Conservation (phyloP, 2,888 invertebrate species). For the Dynastes tityus region DNA sequence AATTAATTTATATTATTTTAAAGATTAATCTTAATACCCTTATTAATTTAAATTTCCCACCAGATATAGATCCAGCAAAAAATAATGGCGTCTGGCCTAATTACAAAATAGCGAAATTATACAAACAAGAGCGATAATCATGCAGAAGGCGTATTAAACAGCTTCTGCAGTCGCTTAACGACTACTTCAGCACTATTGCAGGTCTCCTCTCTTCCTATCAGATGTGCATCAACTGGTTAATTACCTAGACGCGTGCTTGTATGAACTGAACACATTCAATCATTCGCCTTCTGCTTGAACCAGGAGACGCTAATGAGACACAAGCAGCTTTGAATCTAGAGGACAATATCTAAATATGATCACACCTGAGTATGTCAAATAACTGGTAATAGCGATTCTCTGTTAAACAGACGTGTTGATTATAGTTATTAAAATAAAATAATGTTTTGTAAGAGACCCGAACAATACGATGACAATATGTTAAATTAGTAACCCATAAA, state of each 20-base stretch:
- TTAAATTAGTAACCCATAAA: background rate
- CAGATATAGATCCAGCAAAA: background rate
- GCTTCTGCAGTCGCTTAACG: conserved; percentile 9
- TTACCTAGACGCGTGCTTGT: conserved; percentile 31
- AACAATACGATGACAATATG: background rate
- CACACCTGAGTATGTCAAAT: background rate
- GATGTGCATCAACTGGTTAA: conserved; percentile 32
- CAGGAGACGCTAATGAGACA: conserved; percentile 32
- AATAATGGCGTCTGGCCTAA: background rate
- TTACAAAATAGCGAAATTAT: conserved; percentile 8
- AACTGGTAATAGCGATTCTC: background rate
- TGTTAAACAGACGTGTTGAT: background rate
- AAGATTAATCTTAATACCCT: background rate
- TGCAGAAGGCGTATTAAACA: background rate
- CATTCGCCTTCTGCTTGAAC: conserved; percentile 13
- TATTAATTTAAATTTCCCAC: background rate
- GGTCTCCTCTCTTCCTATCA: conserved; percentile 4
- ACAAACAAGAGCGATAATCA: background rate
- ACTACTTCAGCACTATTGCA: background rate
- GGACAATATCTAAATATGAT: background rate
- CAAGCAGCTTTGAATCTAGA: background rate
- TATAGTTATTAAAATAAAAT: background rate
- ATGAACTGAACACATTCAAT: conserved; percentile 26
- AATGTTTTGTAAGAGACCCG: background rate
- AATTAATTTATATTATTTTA: conserved; percentile 5